These are phyloP conservation scores for Brachionus angularis DNA, from an alignment of 1,140 invertebrate genomes.

Conservation along the genomic window DNA sequence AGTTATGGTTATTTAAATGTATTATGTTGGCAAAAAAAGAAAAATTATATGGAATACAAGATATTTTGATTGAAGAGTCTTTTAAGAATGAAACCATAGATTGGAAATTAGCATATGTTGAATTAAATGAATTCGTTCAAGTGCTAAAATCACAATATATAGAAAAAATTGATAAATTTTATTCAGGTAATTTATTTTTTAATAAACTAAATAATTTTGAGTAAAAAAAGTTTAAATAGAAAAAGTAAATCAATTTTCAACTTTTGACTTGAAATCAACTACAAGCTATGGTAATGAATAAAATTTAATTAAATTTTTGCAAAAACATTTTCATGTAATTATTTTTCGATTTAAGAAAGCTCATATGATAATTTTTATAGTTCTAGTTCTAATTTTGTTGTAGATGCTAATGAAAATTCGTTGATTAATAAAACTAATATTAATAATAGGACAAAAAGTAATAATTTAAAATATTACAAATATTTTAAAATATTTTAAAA, in stretches of 20 bases:
- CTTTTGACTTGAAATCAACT: not conserved
- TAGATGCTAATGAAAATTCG: not conserved
- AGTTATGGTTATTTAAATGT: constrained; percentile 38
- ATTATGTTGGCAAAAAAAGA: not conserved
- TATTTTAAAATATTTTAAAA: too few species aligned
- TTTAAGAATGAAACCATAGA: constrained; percentile 31
- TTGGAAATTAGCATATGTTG: constrained; percentile 33
- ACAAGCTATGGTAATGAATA: not conserved
- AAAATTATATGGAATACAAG: not conserved
- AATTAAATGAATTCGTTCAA: not conserved
- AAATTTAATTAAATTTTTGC: not conserved
- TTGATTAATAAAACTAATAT: not conserved
- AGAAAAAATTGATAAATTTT: not conserved
- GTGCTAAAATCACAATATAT: not conserved
- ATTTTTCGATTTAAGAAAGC: not conserved
- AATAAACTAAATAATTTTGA: not conserved
- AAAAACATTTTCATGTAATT: not conserved
- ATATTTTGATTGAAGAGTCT: not conserved
- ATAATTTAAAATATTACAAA: too few species aligned
- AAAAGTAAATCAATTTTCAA: not conserved
- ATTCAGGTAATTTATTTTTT: not conserved
- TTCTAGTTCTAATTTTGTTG: not conserved
- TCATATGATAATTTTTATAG: constrained; percentile 25
- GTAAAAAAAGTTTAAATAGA: not conserved
- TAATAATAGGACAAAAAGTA: too few species aligned